These are phyloP conservation scores for Cisticola juncidis DNA, from an alignment of 2,113 vertebrate genomes.

Conservation along the genomic window DNA sequence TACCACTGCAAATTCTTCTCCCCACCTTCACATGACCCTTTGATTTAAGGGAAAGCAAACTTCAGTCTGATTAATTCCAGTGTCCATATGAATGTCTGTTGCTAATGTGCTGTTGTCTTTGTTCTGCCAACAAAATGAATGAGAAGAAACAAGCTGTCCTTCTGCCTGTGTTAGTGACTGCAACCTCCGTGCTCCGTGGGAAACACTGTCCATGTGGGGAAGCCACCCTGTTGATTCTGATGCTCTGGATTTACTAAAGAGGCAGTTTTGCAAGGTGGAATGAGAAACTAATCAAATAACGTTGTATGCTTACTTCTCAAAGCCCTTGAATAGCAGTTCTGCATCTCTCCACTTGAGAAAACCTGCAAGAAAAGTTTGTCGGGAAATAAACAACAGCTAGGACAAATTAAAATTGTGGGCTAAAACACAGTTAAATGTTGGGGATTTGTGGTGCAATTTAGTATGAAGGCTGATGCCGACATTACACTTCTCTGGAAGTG, in stretches of 20 bases:
- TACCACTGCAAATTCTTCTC: neutral
- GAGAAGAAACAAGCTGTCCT: neutral
- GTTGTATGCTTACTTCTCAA: neutral
- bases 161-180: neutral
- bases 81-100: slow-evolving; percentile 9
- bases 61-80: slow-evolving; percentile 56
- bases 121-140: neutral
- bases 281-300: neutral
- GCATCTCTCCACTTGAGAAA: neutral
- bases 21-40: neutral
- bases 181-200: neutral
- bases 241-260: neutral
- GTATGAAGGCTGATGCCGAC: slow-evolving; percentile 29
- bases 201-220: neutral
- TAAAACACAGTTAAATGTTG: slow-evolving; percentile 13
- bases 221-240: neutral
- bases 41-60: slow-evolving; percentile 49
- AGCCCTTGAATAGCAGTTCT: neutral
- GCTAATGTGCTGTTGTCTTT: neutral
- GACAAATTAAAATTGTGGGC: neutral
- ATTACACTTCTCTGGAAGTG: neutral
- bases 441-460: slow-evolving; percentile 33
- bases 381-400: neutral
- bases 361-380: neutral
- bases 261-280: neutral